Evolutionary conservation across 2,797 vertebrate genomes (phyloP), one percentile per base, ranked within the genome.

Genomic region (Acanthurus leucopareius): DNA sequence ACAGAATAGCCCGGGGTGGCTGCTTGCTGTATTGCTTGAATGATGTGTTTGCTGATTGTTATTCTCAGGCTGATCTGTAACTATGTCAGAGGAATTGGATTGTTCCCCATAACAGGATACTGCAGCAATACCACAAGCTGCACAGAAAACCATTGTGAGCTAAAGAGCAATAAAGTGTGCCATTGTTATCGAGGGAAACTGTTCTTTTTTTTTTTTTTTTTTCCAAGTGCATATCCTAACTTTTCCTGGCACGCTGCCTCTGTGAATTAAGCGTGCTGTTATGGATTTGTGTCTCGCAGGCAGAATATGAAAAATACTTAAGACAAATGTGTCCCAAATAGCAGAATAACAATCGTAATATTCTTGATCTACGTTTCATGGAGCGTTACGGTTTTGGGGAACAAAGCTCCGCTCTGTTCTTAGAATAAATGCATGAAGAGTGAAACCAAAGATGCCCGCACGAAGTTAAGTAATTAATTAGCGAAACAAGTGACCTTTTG

Each of bases 61-160:
- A 92, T 92, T 93, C 88, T 82, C 80, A 14, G 83, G 70, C 88
- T 89, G 88, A 91, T 91, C 72, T 90, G 85, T 87, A 86, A 77
- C 89, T 88, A 80, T 91, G 89, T 89, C 84, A 91, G 89, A 92
- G 88, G 86, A 90, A 91, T 93, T 90, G 88, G 88, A 91, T 93
- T 92, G 91, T 93, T 93, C 86, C 80, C 90, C 93, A 93, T 92
- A 94, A 94, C 93, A 93, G 93, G 93, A 94, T 94, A 92, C 93
- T 88, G 92, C 90, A 93, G 92, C 81, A 87, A 84, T 85, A 92
- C 89, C 89, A 88, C 90, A 91, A 82, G 80, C 86, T 86, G 82
- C 85, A 91, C 85, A 83, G 69, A 93, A 88, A 92, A 86, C 80
- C 89, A 91, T 90, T 92, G 90, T 90, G 92, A 87, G 83, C 90